phyloP scores from a whole-genome alignment of 2,797 vertebrate species.

The Caiman crocodilus region DNA sequence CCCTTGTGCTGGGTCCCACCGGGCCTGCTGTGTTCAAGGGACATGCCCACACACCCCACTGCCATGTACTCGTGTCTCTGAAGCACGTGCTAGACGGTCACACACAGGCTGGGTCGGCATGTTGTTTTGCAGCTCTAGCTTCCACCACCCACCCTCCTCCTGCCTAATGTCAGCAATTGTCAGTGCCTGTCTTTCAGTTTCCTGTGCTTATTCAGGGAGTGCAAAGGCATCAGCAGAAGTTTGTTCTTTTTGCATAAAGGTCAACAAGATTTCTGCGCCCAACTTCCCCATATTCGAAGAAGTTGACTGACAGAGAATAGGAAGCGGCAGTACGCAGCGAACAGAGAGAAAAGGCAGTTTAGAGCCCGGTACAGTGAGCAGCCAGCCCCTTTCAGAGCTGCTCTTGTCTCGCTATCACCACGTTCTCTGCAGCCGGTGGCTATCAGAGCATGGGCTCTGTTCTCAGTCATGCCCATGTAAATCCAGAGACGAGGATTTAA shows the following conservation, averaged over 20 bases:
- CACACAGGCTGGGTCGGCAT: background rate
- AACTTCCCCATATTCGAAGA: background rate
- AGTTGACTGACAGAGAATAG: slow-evolving; percentile 17
- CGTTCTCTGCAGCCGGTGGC: background rate
- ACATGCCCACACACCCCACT: background rate
- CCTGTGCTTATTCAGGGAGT: slow-evolving; percentile 3
- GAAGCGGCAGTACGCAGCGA: slow-evolving; percentile 5
- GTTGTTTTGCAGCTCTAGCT: slow-evolving; percentile 5
- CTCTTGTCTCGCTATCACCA: background rate
- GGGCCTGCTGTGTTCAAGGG: background rate
- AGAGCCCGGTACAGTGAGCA: background rate
- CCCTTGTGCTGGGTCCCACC: background rate
- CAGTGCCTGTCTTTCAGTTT: background rate
- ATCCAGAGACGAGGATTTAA: background rate
- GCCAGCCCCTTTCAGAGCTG: background rate
- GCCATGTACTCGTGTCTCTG: background rate
- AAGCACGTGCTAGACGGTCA: slow-evolving; percentile 2
- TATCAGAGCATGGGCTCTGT: background rate
- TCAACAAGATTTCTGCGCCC: background rate
- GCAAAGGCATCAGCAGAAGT: slow-evolving; percentile 2
- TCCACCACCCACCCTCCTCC: background rate
- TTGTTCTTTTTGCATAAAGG: background rate
- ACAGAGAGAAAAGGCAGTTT: background rate
- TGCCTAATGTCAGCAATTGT: background rate
- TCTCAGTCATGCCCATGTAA: background rate